Evolutionary conservation across 2,888 invertebrate genomes (phyloP).

Genomic region (Loripinus fragilis): DNA sequence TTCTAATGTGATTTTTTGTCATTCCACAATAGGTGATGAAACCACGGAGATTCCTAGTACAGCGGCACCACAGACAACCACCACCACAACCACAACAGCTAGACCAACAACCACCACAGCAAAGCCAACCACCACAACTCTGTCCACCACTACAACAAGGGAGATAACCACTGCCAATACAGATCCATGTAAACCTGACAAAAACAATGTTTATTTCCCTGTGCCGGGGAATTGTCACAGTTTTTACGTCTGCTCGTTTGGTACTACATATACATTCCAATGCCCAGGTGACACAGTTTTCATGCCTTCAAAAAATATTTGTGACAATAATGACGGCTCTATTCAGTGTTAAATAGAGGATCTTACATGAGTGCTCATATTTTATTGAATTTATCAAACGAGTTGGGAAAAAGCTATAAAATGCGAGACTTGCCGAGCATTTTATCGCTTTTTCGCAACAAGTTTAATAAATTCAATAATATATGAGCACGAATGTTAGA

Average conservation of each 20-base stretch:
- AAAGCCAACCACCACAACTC: not conserved
- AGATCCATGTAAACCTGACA: slow-evolving; percentile 65
- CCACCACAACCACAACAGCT: not conserved
- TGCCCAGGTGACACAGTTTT: slow-evolving; percentile 64
- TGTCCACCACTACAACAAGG: slow-evolving; percentile 19
- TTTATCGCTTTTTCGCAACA: too few relatives aligned
- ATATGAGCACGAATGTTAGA: too few relatives aligned
- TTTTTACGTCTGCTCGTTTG: slow-evolving; percentile 64
- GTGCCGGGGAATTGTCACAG: slow-evolving; percentile 62
- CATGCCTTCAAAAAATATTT: slow-evolving; percentile 51
- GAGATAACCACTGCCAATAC: slow-evolving; percentile 34
- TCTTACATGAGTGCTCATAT: too few relatives aligned
- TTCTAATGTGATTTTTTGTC: too few relatives aligned
- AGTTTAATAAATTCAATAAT: too few relatives aligned
- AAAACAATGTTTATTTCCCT: slow-evolving; percentile 62
- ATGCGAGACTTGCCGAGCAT: too few relatives aligned
- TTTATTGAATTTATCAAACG: too few relatives aligned
- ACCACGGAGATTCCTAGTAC: not conserved
- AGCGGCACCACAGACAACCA: not conserved
- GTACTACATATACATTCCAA: slow-evolving; percentile 61
- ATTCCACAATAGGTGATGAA: too few relatives aligned
- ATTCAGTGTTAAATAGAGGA: slow-evolving; percentile 58
- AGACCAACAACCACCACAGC: slow-evolving; percentile 22
- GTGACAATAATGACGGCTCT: slow-evolving; percentile 65
- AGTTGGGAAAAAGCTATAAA: too few relatives aligned